These are phyloP conservation scores for Lophura nycthemera DNA, from an alignment of 2,113 vertebrate genomes.

Conservation along the genomic window DNA sequence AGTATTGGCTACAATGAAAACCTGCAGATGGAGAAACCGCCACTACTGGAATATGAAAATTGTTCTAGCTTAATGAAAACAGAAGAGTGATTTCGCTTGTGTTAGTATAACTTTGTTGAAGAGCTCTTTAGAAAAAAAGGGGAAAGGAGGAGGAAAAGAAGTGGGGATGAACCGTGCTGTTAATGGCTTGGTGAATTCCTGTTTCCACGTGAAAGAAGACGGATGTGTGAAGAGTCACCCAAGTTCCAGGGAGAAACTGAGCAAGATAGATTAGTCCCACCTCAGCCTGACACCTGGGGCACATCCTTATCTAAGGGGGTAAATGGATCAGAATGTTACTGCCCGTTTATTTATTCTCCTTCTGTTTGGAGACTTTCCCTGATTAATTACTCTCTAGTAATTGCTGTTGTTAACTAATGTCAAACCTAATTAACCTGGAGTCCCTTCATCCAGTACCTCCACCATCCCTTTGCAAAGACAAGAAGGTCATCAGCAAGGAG, in stretches of 20 bases:
- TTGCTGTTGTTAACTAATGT: constrained; percentile 85
- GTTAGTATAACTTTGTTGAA: neutral
- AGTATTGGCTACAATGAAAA: neutral
- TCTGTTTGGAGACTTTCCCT: constrained; percentile 87
- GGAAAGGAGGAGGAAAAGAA: neutral
- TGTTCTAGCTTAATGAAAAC: neutral
- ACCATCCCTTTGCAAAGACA: constrained; percentile 48
- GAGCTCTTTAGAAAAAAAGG: neutral
- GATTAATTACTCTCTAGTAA: constrained; percentile 87
- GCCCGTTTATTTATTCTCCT: constrained; percentile 85
- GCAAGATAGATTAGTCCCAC: constrained; percentile 77
- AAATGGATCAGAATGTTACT: constrained; percentile 73
- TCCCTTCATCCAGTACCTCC: constrained; percentile 70
- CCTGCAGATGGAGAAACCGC: neutral
- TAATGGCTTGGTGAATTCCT: constrained; percentile 57
- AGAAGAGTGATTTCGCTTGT: neutral
- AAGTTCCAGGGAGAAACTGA: constrained; percentile 66
- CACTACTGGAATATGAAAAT: neutral
- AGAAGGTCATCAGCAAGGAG: constrained; percentile 77
- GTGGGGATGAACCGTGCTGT: neutral
- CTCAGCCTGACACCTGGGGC: constrained; percentile 81
- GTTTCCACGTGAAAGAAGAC: constrained; percentile 59
- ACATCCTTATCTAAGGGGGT: constrained; percentile 74
- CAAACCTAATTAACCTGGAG: constrained; percentile 84
- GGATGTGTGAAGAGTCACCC: constrained; percentile 72